Conservation (phyloP, 2,113 vertebrate genomes). For the Spea multiplicata region DNA sequence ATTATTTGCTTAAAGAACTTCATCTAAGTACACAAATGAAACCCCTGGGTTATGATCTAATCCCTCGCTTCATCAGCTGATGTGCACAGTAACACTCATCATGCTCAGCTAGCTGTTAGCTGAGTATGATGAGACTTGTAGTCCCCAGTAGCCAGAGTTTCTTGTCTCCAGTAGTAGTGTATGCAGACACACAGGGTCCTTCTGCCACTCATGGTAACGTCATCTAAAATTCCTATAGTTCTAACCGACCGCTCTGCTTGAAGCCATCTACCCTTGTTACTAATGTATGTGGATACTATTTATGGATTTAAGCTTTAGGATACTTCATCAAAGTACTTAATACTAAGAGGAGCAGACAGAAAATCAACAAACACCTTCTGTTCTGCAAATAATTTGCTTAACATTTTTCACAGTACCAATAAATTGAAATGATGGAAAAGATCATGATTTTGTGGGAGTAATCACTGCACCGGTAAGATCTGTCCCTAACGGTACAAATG, state of each 20-base stretch:
- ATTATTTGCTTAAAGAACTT: neutral
- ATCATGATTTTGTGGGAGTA: conserved; percentile 10
- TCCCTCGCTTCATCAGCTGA: neutral
- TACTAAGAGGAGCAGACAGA: conserved; percentile 1
- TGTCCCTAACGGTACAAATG: neutral
- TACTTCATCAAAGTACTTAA: conserved; percentile 10
- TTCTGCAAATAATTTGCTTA: neutral
- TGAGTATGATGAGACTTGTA: too few relatives aligned
- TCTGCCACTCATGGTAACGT: too few relatives aligned
- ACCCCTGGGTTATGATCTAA: neutral
- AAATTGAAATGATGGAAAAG: too few relatives aligned
- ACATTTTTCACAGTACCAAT: too few relatives aligned
- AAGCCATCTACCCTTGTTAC: neutral
- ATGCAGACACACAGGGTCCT: too few relatives aligned
- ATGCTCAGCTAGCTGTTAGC: too few relatives aligned
- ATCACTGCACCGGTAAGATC: neutral
- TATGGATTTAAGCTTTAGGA: neutral
- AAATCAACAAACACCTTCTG: conserved; percentile 4
- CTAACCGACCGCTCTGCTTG: too few relatives aligned
- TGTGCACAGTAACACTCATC: too few relatives aligned
- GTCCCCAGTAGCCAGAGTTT: too few relatives aligned
- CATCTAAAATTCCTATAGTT: too few relatives aligned
- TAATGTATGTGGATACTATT: conserved; percentile 1
- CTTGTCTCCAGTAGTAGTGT: too few relatives aligned
- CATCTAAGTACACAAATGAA: neutral